phyloP scores from a whole-genome alignment of 2,113 vertebrate species.

The Holacanthus passer region DNA sequence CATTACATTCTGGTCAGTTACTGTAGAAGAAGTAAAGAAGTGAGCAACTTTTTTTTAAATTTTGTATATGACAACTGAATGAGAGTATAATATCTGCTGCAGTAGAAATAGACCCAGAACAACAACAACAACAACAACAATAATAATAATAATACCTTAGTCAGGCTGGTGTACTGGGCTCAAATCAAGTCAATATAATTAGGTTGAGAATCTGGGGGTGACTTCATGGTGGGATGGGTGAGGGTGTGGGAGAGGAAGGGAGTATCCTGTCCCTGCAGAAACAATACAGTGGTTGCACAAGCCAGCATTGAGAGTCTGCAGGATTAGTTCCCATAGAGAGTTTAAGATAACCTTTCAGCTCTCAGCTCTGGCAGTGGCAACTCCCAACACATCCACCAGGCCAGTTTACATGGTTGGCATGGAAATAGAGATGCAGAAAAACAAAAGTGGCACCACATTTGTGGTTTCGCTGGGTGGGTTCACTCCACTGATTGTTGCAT shows the following conservation, averaged over 20 bases:
- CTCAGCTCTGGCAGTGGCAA: slow-evolving; percentile 42
- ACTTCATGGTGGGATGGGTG: slow-evolving; percentile 49
- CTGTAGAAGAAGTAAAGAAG: background rate
- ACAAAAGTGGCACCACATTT: slow-evolving; percentile 19
- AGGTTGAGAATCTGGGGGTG: slow-evolving; percentile 16
- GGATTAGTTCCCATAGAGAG: slow-evolving; percentile 54
- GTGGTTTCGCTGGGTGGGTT: slow-evolving; percentile 20
- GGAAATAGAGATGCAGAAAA: slow-evolving; percentile 46
- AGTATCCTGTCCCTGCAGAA: slow-evolving; percentile 54
- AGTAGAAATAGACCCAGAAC: background rate
- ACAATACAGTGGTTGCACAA: slow-evolving; percentile 56
- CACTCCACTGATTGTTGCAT: background rate
- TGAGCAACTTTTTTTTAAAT: background rate
- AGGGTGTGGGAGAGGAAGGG: slow-evolving; percentile 69
- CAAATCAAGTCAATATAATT: background rate
- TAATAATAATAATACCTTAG: background rate
- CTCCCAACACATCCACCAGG: slow-evolving; percentile 37
- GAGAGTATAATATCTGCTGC: background rate
- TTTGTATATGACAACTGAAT: background rate
- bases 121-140: too few relatives aligned
- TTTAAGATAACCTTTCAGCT: slow-evolving; percentile 63
- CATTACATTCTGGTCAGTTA: background rate
- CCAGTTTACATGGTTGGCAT: slow-evolving; percentile 41
- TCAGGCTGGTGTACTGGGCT: background rate
- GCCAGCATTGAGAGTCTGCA: slow-evolving; percentile 32